Base-by-base conservation (phyloP, 2,113 vertebrate genomes). In the Conger conger region DNA sequence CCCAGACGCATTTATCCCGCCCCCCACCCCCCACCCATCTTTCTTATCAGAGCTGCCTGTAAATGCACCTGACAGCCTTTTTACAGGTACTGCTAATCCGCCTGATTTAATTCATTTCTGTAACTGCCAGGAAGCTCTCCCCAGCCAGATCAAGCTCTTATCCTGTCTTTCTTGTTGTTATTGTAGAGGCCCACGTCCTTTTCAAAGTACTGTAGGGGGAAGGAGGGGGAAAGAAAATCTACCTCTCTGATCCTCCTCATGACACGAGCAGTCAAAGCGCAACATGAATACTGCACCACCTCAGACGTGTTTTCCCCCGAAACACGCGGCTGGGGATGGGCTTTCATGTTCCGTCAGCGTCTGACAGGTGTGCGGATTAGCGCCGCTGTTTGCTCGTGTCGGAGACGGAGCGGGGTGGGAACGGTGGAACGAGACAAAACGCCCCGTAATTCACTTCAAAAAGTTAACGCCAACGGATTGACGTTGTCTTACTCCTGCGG, bases 51-150 rank as follows among this genome's bases (percentile, higher is more conserved):
- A 87, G 40, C 78, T 80, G 87, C 89, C 87, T 87, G 90, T 93
- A 93, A 91, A 93, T 93, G 92, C 94, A 94, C 93, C 93, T 94
- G 94, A 94, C 93, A 93, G 93, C 4, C 82, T 90, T 91, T 92
- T 94, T 94, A 94, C 93, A 95, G 95, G 94, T 96, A 93, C 91
- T 85, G 90, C 92, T 93, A 94, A 94, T 94, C 93, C 92, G 42
- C 40, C 89, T 93, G 94, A 93, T 94, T 94, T 92, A 92, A 94
- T 94, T 94, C 93, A 91, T 92, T 92, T 93, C 40, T 88, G 92
- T 89, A 89, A 93, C 91, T 91, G 93, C 87, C 90, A 88, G 87
- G 93, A 90, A 88, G 89, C 91, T 63, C 93, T 90, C 88, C 0
- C 42, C 81, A 91, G 93, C 85, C 86, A 91, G 90, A 93, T 93